Evolutionary conservation across 2,113 vertebrate genomes (phyloP).

Genomic region (Cyprinus carpio): DNA sequence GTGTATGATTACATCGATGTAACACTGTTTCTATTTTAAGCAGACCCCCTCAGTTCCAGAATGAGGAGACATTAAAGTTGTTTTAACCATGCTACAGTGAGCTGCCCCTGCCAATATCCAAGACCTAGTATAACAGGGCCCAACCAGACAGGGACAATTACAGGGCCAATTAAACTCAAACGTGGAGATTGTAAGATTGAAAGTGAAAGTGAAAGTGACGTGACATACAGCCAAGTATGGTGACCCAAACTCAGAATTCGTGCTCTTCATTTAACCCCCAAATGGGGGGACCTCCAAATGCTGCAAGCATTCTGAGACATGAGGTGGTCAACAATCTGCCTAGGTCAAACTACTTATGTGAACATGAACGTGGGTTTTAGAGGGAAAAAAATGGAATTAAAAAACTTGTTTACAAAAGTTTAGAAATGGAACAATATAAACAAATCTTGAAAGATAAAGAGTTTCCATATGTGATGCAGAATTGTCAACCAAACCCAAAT

Average conservation of each 20-base stretch:
- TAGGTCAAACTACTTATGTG: conserved; percentile 6
- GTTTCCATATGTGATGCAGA: background rate
- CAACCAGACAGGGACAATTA: conserved; percentile 43
- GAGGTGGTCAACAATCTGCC: background rate
- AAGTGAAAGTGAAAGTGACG: too few relatives aligned
- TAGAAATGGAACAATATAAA: background rate
- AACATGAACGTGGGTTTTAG: background rate
- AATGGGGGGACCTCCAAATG: conserved; percentile 36
- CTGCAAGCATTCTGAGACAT: conserved; percentile 17
- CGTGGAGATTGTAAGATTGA: conserved; percentile 38
- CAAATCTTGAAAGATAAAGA: background rate
- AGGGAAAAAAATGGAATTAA: background rate
- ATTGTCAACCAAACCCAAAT: too few relatives aligned
- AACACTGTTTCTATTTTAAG: background rate
- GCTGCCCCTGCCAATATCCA: conserved; percentile 31
- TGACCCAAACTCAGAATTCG: too few relatives aligned
- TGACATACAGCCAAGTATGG: too few relatives aligned
- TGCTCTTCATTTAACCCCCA: too few relatives aligned
- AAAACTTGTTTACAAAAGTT: background rate
- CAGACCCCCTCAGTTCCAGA: conserved; percentile 2
- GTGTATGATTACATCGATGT: background rate
- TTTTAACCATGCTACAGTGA: conserved; percentile 20
- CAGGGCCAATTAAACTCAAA: conserved; percentile 56
- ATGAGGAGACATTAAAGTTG: background rate
- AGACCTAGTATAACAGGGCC: conserved; percentile 33